These are phyloP conservation scores for Synanthedon vespiformis DNA, from an alignment of 2,888 invertebrate species.

Conservation along the genomic window DNA sequence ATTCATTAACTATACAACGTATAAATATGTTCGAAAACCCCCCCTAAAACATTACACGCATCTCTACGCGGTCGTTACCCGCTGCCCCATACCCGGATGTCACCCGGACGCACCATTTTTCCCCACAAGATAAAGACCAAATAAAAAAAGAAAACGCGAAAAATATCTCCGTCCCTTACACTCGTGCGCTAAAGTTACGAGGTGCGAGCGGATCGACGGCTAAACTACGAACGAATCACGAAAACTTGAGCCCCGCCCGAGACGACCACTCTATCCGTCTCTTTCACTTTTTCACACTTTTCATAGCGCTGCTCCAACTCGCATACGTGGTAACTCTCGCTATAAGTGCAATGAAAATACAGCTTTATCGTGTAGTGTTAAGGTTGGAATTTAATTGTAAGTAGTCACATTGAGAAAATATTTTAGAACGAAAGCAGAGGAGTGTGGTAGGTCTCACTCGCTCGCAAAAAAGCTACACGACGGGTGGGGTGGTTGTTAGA, in stretches of 20 bases:
- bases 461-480: conserved; percentile 64
- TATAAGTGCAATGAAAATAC: conserved; percentile 8
- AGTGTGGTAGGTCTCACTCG: conserved; percentile 63
- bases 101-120: conserved; percentile 59
- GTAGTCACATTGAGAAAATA: conserved; percentile 45
- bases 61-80: conserved; percentile 39
- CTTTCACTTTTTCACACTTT: conserved; percentile 71
- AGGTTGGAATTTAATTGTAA: conserved; percentile 12
- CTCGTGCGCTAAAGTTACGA: conserved; percentile 15
- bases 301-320: conserved; percentile 30
- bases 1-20: conserved; percentile 56
- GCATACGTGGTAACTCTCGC: conserved; percentile 16
- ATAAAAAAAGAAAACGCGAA: conserved; percentile 69
- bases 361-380: conserved; percentile 2
- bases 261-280: conserved; percentile 67
- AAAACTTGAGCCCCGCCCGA: conserved; percentile 69
- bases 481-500: conserved; percentile 33
- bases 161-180: conserved; percentile 55
- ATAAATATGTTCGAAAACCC: conserved; percentile 18
- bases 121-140: conserved; percentile 67
- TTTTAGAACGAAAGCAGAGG: conserved; percentile 66
- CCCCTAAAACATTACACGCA: conserved; percentile 66
- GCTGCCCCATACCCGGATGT: conserved; percentile 21
- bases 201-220: conserved; percentile 52
- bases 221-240: conserved; percentile 68